These are phyloP conservation scores for Myocastor coypus DNA, from an alignment of 2,113 vertebrate species.

Conservation along the genomic window DNA sequence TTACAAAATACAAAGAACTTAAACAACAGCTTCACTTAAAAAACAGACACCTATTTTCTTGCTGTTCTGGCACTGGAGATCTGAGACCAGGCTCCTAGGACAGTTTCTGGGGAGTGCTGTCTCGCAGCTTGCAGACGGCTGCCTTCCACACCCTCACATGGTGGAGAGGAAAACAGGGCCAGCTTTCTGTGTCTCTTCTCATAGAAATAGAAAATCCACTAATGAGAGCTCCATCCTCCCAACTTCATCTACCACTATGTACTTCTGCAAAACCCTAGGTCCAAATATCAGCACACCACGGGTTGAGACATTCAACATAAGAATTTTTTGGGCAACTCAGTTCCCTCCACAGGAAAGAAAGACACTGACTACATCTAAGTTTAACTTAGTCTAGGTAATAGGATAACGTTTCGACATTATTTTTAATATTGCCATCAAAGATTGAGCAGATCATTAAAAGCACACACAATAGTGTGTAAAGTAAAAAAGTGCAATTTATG, in stretches of 20 bases:
- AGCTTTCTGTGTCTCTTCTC: neutral
- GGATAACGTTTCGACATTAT: neutral
- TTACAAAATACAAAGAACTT: neutral
- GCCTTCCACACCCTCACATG: neutral
- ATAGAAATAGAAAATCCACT: neutral
- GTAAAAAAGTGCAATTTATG: constrained; percentile 27
- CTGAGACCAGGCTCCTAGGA: neutral
- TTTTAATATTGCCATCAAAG: constrained; percentile 55
- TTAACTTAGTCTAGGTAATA: constrained; percentile 35
- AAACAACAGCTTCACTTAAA: neutral
- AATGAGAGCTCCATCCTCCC: neutral
- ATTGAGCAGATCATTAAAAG: constrained; percentile 39
- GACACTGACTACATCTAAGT: constrained; percentile 6
- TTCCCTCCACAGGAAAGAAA: constrained; percentile 41
- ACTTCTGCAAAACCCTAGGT: neutral
- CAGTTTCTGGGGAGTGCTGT: neutral
- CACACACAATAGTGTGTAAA: constrained; percentile 42
- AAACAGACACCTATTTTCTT: constrained; percentile 3
- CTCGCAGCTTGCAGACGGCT: neutral
- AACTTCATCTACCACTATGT: neutral
- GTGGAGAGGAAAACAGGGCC: neutral
- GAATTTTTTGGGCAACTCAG: neutral
- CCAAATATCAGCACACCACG: neutral
- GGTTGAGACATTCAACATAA: neutral
- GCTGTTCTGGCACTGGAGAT: neutral